Evolutionary conservation across 1,140 invertebrate genomes (phyloP), one percentile per base, ranked within the genome.

Genomic region (Metaphire vulgaris): DNA sequence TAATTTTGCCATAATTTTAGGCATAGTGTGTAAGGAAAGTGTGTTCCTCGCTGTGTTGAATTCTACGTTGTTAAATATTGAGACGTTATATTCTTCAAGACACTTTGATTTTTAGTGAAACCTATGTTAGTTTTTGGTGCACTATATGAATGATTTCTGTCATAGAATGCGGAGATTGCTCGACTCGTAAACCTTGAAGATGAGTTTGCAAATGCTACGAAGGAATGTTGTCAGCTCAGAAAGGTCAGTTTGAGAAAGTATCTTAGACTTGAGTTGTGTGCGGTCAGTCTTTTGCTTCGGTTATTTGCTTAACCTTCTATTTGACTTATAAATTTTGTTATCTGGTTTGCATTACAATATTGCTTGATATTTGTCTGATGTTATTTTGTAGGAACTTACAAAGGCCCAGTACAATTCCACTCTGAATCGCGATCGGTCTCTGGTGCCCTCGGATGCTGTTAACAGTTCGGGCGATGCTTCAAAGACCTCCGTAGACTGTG

Each of bases 201-300:
- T 33, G 77, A 83, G 56, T 72, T 84, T 21, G 33, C 80, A 28
- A 78, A 80, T 65, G 83, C 83, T 68, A 80, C 79, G 29, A 78
- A 80, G 32, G 82, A 85, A 73, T 83, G 80, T 80, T 80, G 84
- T 33, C 76, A 76, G 30, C 74, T 84, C 72, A 81, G 83, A 78
- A 80, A 83, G 79, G 83, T 83, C 56, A 14, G 31, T 75, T 2
- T 77, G 75, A 65, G 14, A 28, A 67, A 28, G 32, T 29, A 30
- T 30, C 15, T 12, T n/a, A n/a, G 29, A 6, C 28, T 16, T 16
- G n/a, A 2, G 32, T 29, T n/a, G 21, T 21, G 6, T 29, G 1
- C n/a, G n/a, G n/a, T n/a, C n/a, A n/a, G n/a, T n/a, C n/a, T n/a
- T n/a, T n/a, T n/a, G n/a, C n/a, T n/a, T n/a, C n/a, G n/a, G n/a